Evolutionary conservation across 2,888 invertebrate species (phyloP), one percentile per base, ranked within the genome.

Genomic region (Periphyllus acericola): DNA sequence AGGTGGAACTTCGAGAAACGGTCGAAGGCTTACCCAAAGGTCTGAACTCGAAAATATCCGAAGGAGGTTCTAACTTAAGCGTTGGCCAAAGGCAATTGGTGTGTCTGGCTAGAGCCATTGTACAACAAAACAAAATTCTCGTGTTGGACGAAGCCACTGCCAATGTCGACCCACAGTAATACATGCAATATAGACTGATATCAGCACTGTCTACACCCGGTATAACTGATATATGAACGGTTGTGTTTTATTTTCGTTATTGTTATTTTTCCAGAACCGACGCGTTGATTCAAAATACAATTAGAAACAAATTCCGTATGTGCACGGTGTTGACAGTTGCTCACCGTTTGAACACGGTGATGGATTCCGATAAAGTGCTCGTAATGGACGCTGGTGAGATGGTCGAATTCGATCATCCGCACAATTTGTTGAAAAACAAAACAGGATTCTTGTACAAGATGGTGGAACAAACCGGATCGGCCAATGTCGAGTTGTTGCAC

Each of bases 91-190:
- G 97, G 21, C 98, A 98, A 91, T 92, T 98, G 84, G 95, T 98
- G 78, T 98, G 98, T 91, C 92, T 98, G 89, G 98, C 97, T 0
- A 93, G 98, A 83, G 97, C 98, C 60, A 95, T 98, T 90, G 92
- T 98, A 34, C 93, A 96, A 36, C 95, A 95, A 90, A 97, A 97
- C 92, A 94, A 94, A 90, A 95, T 98, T 90, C 93, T 98, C 0
- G 95, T 98, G 90, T 93, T 98, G 90, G 98, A 98, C 91, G 98
- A 98, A 92, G 98, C 98, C 29, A 98, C 98, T 0, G 97, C 97
- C 3, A 98, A 97, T 91, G 97, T 98, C 14, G 97, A 98, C 92
- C 96, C 96, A 17, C 95, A 96, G 93, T 95, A 91, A 93, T 94
- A 92, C 34, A 17, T 19, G 17, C 21, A 60, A 71, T 32, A 71